Conservation (phyloP, 2,113 vertebrate species). For the Fulica atra region DNA sequence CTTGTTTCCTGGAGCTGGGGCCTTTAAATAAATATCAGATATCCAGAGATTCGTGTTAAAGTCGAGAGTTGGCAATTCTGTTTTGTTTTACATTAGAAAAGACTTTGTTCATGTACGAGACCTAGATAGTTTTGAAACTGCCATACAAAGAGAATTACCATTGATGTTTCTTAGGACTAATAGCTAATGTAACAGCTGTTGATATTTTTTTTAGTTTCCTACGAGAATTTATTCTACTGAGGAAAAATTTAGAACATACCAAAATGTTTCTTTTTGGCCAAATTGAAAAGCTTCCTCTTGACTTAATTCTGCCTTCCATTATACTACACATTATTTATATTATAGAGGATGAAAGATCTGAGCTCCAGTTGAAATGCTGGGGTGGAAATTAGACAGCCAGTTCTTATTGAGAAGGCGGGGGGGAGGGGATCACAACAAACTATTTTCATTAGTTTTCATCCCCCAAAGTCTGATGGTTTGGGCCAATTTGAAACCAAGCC, state of each 20-base stretch:
- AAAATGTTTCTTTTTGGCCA: conserved; percentile 3
- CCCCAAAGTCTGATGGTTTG: background rate
- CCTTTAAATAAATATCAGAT: conserved; percentile 16
- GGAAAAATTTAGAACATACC: background rate
- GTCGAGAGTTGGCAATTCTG: background rate
- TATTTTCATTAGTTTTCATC: background rate
- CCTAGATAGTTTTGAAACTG: background rate
- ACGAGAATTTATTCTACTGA: background rate
- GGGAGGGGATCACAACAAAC: background rate
- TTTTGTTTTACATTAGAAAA: background rate
- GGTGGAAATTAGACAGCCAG: conserved; percentile 25
- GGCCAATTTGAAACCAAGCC: background rate
- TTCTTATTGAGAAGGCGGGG: background rate
- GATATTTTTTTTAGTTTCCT: background rate
- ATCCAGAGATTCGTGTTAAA: background rate
- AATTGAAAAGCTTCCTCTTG: conserved; percentile 3
- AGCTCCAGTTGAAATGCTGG: conserved; percentile 1
- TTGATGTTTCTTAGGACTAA: background rate
- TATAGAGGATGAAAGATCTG: conserved; percentile 4
- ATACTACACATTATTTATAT: background rate
- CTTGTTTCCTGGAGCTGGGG: conserved; percentile 1
- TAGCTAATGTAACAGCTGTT: background rate
- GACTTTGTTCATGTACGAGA: background rate
- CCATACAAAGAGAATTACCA: background rate
- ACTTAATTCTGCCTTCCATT: conserved; percentile 31